A percentile compares a stretch with the other conserved stretches of the same genome.
phyloP scores from a whole-genome alignment of 2,888 invertebrate species.

The Muschampia plurimacula region DNA sequence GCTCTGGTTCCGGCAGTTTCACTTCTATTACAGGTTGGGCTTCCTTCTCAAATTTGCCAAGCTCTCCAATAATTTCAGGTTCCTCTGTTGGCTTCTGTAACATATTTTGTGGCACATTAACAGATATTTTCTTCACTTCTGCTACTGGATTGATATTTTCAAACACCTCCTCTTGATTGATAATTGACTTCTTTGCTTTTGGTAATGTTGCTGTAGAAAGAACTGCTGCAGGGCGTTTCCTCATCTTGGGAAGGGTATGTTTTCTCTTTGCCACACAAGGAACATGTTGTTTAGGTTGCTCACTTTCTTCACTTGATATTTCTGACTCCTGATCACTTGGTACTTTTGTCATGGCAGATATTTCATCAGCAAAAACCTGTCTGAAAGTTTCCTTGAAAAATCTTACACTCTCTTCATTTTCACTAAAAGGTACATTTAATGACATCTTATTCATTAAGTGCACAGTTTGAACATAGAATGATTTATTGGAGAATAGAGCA shows the following conservation, averaged over 20 bases:
- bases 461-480: slow-evolving; percentile 93
- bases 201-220: slow-evolving; percentile 57
- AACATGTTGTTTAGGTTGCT: slow-evolving; percentile 52
- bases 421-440: slow-evolving; percentile 92
- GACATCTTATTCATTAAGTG: slow-evolving; percentile 99
- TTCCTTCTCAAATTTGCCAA: slow-evolving; percentile 75
- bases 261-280: slow-evolving; percentile 67
- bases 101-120: slow-evolving; percentile 73
- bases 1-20: slow-evolving; percentile 55
- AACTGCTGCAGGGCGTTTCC: slow-evolving; percentile 62
- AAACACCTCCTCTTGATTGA: slow-evolving; percentile 72
- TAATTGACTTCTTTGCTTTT: slow-evolving; percentile 60
- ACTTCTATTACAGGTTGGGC: slow-evolving; percentile 53
- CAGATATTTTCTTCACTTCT: slow-evolving; percentile 76
- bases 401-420: slow-evolving; percentile 63
- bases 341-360: slow-evolving; percentile 47
- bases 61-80: slow-evolving; percentile 71
- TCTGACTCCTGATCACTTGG: slow-evolving; percentile 73
- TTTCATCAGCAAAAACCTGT: slow-evolving; percentile 61
- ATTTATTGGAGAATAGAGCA: slow-evolving; percentile 90
- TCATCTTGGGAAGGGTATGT: slow-evolving; percentile 66
- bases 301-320: slow-evolving; percentile 73
- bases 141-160: slow-evolving; percentile 64
- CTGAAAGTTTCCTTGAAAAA: slow-evolving; percentile 71
- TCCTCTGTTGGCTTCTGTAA: slow-evolving; percentile 64